phyloP scores from a whole-genome alignment of 1,140 invertebrate genomes.

The Chymomyza costata region DNA sequence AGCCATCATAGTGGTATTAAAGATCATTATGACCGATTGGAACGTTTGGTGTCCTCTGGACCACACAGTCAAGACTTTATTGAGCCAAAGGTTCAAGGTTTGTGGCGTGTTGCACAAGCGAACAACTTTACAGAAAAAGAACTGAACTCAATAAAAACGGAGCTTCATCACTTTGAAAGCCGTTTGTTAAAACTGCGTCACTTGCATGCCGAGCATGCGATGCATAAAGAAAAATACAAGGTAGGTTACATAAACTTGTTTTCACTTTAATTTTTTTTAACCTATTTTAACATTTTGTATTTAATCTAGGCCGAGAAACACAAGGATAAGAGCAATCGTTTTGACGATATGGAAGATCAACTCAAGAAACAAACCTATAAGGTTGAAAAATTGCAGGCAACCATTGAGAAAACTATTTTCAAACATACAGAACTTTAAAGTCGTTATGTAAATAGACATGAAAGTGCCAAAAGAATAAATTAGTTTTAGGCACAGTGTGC shows the following conservation, averaged over 20 bases:
- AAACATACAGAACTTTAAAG: constrained; percentile 84
- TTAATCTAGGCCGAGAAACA: constrained; percentile 77
- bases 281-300: neutral
- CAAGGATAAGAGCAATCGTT: constrained; percentile 79
- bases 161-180: constrained; percentile 91
- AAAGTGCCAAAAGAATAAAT: constrained; percentile 56
- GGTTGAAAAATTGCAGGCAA: constrained; percentile 90
- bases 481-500: constrained; percentile 32
- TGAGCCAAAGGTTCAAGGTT: constrained; percentile 90
- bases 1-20: constrained; percentile 86
- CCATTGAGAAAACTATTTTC: constrained; percentile 87
- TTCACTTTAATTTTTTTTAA: neutral
- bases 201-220: constrained; percentile 85
- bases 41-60: constrained; percentile 81
- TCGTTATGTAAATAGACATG: neutral
- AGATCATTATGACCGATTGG: constrained; percentile 87
- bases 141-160: constrained; percentile 88
- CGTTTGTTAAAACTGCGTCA: constrained; percentile 88
- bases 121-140: constrained; percentile 88
- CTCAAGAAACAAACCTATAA: constrained; percentile 89
- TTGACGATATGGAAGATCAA: constrained; percentile 81
- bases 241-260: constrained; percentile 53
- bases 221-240: constrained; percentile 81
- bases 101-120: constrained; percentile 89
- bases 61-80: constrained; percentile 89